These are phyloP conservation scores for Cydia fagiglandana DNA, from an alignment of 1,140 invertebrate species.

Conservation along the genomic window DNA sequence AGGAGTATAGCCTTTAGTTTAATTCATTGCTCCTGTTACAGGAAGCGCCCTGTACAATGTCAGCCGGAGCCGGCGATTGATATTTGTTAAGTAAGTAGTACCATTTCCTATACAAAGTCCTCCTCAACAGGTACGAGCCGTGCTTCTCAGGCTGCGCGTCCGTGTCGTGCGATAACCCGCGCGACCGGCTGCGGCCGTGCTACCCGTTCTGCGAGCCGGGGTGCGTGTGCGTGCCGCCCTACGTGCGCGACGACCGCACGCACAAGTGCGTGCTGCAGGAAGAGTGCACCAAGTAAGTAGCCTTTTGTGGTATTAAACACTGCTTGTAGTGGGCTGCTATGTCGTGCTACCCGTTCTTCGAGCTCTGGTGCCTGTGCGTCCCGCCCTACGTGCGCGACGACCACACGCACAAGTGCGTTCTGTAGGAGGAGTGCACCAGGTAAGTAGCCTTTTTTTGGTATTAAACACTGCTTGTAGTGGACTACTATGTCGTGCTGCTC, in stretches of 20 bases:
- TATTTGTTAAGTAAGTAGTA: too few species aligned
- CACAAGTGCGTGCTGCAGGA: conserved; percentile 69
- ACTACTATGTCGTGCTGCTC: conserved; percentile 58
- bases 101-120: neutral
- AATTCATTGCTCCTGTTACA: too few species aligned
- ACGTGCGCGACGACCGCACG: conserved; percentile 67
- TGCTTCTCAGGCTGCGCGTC: conserved; percentile 71
- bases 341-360: conserved; percentile 71
- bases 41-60: too few species aligned
- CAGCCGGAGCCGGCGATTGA: too few species aligned
- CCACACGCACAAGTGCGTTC: conserved; percentile 68
- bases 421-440: conserved; percentile 69
- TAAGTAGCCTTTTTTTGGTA: conserved; percentile 35
- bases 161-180: conserved; percentile 69
- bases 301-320: too few species aligned
- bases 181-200: conserved; percentile 66
- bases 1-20: too few species aligned
- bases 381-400: conserved; percentile 69
- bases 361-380: conserved; percentile 68
- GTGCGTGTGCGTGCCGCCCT: conserved; percentile 66
- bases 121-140: conserved; percentile 55
- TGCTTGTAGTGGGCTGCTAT: too few species aligned
- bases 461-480: too few species aligned
- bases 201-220: conserved; percentile 73
- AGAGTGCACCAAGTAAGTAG: conserved; percentile 66